phyloP scores from a whole-genome alignment of 2,113 vertebrate genomes.

The Melospiza melodia region DNA sequence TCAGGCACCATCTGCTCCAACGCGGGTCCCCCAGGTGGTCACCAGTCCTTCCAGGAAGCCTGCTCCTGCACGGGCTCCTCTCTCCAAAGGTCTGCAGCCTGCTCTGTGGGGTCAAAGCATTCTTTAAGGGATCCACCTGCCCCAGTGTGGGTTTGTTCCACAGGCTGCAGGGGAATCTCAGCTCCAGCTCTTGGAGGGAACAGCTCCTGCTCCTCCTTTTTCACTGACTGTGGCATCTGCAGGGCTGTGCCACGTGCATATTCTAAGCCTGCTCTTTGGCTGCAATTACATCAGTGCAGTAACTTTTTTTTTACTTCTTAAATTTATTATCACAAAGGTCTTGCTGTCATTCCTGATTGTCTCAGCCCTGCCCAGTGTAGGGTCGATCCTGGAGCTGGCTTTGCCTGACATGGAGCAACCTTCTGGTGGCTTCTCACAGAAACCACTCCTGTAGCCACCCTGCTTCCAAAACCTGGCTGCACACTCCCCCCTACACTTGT shows the following conservation, averaged over 20 bases:
- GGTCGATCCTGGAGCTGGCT: background rate
- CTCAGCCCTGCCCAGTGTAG: background rate
- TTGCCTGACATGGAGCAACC: background rate
- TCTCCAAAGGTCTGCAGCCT: background rate
- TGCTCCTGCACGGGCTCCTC: background rate
- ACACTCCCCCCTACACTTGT: background rate
- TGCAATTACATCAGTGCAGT: background rate
- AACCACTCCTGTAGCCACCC: background rate
- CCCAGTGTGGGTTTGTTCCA: background rate
- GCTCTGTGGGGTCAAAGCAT: fast-evolving
- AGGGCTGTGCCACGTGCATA: background rate
- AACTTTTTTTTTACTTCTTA: background rate
- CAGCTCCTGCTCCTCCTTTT: background rate
- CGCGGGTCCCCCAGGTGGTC: background rate
- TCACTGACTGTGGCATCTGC: background rate
- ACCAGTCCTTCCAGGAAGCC: background rate
- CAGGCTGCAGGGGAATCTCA: background rate
- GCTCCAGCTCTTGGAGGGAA: background rate
- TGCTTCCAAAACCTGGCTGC: background rate
- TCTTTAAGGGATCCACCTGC: background rate
- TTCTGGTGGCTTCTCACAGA: background rate
- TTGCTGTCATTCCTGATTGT: background rate
- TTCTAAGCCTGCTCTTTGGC: background rate
- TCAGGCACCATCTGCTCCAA: background rate
- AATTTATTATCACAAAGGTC: background rate